phyloP scores from a whole-genome alignment of 2,797 vertebrate genomes.

The Sebastes steindachneri region DNA sequence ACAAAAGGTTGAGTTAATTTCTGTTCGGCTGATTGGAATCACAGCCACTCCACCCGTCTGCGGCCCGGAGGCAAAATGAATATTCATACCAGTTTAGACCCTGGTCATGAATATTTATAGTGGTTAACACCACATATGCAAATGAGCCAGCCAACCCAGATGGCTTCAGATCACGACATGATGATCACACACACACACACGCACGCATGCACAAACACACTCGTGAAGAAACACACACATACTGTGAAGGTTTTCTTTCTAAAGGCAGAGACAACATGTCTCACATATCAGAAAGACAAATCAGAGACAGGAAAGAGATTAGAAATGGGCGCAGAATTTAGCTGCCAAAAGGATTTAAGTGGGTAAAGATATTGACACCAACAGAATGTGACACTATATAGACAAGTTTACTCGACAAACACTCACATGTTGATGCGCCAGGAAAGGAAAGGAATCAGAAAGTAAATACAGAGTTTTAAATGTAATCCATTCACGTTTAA shows the following conservation, averaged over 20 bases:
- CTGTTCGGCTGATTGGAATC: conserved; percentile 65
- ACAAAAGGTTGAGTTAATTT: conserved; percentile 57
- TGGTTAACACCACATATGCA: conserved; percentile 73
- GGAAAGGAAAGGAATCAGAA: background rate
- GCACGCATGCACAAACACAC: background rate
- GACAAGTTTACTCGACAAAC: background rate
- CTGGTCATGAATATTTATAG: conserved; percentile 74
- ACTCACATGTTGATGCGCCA: background rate
- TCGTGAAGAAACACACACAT: background rate
- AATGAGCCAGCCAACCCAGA: conserved; percentile 70
- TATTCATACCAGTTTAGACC: conserved; percentile 70
- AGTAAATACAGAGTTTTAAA: background rate
- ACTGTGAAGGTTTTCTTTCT: conserved; percentile 14
- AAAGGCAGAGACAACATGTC: conserved; percentile 11
- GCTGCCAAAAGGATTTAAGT: background rate
- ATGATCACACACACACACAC: conserved; percentile 57
- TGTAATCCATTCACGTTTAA: conserved; percentile 10
- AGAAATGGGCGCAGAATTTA: background rate
- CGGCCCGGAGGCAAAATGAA: conserved; percentile 68
- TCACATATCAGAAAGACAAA: background rate
- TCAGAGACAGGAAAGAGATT: background rate
- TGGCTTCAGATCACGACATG: conserved; percentile 73
- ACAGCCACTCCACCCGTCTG: conserved; percentile 56
- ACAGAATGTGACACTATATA: background rate
- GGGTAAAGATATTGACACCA: background rate